These are phyloP conservation scores for Anoplopoma fimbria DNA, from an alignment of 2,113 vertebrate genomes.

Conservation along the genomic window DNA sequence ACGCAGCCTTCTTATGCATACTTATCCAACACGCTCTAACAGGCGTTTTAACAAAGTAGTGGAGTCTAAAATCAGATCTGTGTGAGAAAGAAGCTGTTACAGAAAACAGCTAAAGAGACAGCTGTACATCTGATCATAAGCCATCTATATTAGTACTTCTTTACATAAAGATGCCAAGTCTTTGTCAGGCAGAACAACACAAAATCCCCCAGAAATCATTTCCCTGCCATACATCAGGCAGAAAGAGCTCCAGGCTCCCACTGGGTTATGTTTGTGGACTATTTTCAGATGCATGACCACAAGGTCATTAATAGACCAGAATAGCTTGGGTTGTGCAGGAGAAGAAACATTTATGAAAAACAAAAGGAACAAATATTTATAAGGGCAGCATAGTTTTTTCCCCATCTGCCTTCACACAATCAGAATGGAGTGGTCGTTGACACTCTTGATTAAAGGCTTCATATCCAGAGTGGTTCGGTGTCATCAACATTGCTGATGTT, in stretches of 20 bases:
- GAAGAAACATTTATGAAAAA: slow-evolving; percentile 18
- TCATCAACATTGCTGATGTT: neutral
- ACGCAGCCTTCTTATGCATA: neutral
- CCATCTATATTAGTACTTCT: neutral
- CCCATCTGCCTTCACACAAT: neutral
- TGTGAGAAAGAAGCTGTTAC: neutral
- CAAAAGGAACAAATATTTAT: neutral
- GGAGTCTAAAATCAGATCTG: slow-evolving; percentile 1
- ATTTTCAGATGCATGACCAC: slow-evolving; percentile 79
- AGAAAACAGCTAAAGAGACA: neutral
- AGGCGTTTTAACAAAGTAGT: neutral
- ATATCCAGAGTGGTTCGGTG: neutral
- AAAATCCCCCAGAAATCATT: slow-evolving; percentile 3
- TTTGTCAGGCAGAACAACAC: neutral
- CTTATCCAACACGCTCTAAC: neutral
- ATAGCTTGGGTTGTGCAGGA: slow-evolving; percentile 21
- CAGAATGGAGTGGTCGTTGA: neutral
- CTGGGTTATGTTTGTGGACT: slow-evolving; percentile 15
- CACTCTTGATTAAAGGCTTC: neutral
- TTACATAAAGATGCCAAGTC: neutral
- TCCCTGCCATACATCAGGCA: neutral
- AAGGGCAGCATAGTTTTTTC: neutral
- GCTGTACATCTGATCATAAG: neutral
- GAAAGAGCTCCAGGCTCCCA: neutral
- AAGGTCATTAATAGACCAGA: slow-evolving; percentile 77